Evolutionary conservation across 2,888 invertebrate genomes (phyloP), one percentile per base, ranked within the genome.

Genomic region (Eudemis profundana): DNA sequence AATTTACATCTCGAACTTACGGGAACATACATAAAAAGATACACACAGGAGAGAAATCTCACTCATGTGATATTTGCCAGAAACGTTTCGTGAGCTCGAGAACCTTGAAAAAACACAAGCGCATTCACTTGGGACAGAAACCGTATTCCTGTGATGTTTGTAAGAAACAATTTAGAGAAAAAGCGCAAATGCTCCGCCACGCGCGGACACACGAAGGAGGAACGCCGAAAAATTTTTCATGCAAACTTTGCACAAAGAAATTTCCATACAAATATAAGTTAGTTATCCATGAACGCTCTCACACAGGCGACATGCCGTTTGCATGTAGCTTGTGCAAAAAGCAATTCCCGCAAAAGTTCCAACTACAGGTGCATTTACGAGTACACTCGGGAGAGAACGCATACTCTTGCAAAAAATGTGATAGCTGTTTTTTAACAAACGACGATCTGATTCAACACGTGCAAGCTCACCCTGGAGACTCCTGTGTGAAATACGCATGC

Each of bases 241-340:
- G 56, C n/a, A 29, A 29, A 8, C 12, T 29, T 7, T 56, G 56
- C 15, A 4, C 27, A 7, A 29, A 29, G 29, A 56, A 56, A 29
- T 56, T 56, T n/a, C 15, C 12, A 19, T 12, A 44, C 8, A 44
- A 15, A 56, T 56, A 56, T 27, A 17, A 42, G 4, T 5, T 56
- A 8, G 17, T 19, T n/a, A 42, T 2, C 1, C 56, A 56, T 12
- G 29, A 27, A 12, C 38, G 38, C 15, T 14, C 7, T 0, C 53
- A 53, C 15, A 53, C 53, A 10, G 38, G 38, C 1, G 53, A 15
- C 0, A 40, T 10, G 10, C 38, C 38, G 4, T 53, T 21, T 14
- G 7, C 8, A 8, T 53, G 53, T 14, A 23, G 14, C 3, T 5
- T 38, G 7, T 53, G 53, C 10, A 12, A 53, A 4, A 15, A 53